Evolutionary conservation across 1,140 invertebrate genomes (phyloP).

Genomic region (Ctenoplectra terminalis): DNA sequence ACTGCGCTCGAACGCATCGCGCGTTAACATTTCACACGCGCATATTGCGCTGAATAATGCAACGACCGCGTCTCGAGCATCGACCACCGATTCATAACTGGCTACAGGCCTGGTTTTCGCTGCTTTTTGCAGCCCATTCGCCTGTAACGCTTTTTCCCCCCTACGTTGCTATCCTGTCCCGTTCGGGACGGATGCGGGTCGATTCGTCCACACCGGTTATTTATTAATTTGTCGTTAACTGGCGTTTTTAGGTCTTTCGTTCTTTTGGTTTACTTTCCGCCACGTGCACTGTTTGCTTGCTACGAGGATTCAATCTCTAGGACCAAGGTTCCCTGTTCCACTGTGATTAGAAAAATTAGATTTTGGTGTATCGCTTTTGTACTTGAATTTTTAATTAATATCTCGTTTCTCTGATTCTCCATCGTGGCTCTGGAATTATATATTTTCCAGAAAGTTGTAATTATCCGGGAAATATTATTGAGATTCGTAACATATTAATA

Average conservation of each 20-base stretch:
- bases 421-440: no score
- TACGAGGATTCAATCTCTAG: no score
- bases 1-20: conserved; percentile 1
- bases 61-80: not conserved
- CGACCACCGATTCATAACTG: conserved; percentile 12
- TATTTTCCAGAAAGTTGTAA: no score
- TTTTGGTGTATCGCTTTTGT: not conserved
- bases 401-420: no score
- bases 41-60: conserved; percentile 39
- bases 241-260: not conserved
- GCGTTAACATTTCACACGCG: conserved; percentile 34
- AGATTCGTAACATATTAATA: no score
- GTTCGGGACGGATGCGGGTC: not conserved
- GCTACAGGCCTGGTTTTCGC: not conserved
- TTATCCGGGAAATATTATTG: no score
- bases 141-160: not conserved
- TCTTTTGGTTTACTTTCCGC: not conserved
- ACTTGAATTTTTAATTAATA: no score
- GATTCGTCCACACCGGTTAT: not conserved
- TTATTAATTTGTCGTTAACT: not conserved
- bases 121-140: not conserved
- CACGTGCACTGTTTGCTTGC: no score
- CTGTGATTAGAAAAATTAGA: not conserved
- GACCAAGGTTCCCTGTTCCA: not conserved
- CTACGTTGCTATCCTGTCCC: not conserved